Conservation (phyloP, 2,888 invertebrate species). For the Leptinotarsa haldemani region DNA sequence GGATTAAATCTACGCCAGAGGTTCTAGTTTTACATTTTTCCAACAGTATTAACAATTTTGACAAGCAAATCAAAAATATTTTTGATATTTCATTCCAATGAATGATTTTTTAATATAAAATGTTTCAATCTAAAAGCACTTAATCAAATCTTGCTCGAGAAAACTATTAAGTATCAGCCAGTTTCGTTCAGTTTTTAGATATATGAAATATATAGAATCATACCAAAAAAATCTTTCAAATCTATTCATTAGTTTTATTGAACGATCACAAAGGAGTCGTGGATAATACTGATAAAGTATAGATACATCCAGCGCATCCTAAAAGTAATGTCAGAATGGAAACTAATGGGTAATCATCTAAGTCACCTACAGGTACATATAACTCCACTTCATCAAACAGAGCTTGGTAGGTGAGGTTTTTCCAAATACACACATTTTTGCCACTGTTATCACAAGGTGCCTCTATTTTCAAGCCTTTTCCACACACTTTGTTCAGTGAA, state of each 20-base stretch:
- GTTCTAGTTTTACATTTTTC: too few relatives aligned
- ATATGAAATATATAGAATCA: neutral
- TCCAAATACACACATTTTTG: constrained; percentile 61
- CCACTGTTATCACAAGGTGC: constrained; percentile 61
- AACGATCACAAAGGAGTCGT: constrained; percentile 45
- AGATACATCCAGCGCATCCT: constrained; percentile 66
- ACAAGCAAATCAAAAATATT: too few relatives aligned
- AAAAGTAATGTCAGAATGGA: constrained; percentile 63
- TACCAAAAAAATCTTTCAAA: neutral
- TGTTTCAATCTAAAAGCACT: too few relatives aligned
- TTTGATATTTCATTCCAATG: too few relatives aligned
- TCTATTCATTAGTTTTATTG: constrained; percentile 13
- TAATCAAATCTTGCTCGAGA: too few relatives aligned
- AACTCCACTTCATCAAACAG: constrained; percentile 63
- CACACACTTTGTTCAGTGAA: constrained; percentile 54
- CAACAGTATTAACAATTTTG: too few relatives aligned
- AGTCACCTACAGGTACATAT: constrained; percentile 65
- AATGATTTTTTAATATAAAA: too few relatives aligned
- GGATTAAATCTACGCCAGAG: too few relatives aligned
- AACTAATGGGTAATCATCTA: constrained; percentile 65
- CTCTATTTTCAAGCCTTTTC: constrained; percentile 56
- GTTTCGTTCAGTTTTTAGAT: too few relatives aligned
- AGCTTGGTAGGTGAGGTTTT: constrained; percentile 64
- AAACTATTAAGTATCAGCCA: too few relatives aligned
- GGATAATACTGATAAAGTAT: constrained; percentile 64